Evolutionary conservation across 2,113 vertebrate species (phyloP).

Genomic region (Grantiella picta): DNA sequence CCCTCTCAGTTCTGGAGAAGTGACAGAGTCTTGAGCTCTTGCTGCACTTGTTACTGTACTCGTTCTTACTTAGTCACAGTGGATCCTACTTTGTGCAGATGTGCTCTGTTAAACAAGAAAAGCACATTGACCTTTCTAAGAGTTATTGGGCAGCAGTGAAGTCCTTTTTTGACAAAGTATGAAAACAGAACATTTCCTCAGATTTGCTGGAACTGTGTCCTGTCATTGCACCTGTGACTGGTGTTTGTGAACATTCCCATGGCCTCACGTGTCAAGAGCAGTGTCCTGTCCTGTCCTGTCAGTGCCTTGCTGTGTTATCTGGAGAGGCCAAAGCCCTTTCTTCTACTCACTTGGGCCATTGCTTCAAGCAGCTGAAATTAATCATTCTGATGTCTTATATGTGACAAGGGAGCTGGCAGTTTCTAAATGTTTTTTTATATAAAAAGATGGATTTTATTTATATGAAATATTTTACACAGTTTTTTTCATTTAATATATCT

Average conservation of each 20-base stretch:
- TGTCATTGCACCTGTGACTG: background rate
- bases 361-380: background rate
- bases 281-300: background rate
- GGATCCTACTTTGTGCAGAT: background rate
- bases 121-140: background rate
- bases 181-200: background rate
- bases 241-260: background rate
- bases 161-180: background rate
- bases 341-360: background rate
- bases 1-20: background rate
- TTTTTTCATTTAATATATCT: background rate
- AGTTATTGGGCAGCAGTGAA: background rate
- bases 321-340: background rate
- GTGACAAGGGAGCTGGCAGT: background rate
- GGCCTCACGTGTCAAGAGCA: background rate
- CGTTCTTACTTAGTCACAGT: background rate
- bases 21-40: background rate
- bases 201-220: background rate
- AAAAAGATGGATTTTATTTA: background rate
- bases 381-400: background rate
- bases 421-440: background rate
- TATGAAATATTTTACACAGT: rapidly evolving
- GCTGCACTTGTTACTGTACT: background rate
- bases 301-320: background rate
- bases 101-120: background rate